Percentiles rank a stretch among this genome's conserved stretches.
Evolutionary conservation across 2,797 vertebrate species (phyloP).

Genomic region (Oophaga sylvatica): DNA sequence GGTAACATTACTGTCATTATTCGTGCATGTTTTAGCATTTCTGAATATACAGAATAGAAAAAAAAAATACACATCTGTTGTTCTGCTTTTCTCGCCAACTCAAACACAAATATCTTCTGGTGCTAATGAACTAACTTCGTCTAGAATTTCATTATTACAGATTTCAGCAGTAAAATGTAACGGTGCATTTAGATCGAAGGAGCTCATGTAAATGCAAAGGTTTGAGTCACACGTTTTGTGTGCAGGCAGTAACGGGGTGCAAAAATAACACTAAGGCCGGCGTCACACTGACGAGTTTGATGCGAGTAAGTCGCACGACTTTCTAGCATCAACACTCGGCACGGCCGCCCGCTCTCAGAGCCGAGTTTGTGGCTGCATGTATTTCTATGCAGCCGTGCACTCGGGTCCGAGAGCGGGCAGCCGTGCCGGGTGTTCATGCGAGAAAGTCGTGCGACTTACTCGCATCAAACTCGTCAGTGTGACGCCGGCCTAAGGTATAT

Average conservation of each 20-base stretch:
- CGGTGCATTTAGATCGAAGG: slow-evolving; percentile 36
- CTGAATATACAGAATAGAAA: slow-evolving; percentile 1
- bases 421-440: no score
- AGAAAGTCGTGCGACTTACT: no score
- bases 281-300: no score
- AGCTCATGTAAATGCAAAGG: slow-evolving; percentile 30
- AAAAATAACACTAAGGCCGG: not conserved
- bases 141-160: slow-evolving; percentile 46
- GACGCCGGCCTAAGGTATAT: not conserved
- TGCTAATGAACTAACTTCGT: slow-evolving; percentile 48
- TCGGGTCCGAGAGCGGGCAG: no score
- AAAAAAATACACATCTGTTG: slow-evolving; percentile 43
- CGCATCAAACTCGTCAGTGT: no score
- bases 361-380: no score
- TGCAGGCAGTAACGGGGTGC: not conserved
- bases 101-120: slow-evolving; percentile 50
- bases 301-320: no score
- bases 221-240: not conserved
- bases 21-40: slow-evolving; percentile 34
- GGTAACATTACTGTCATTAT: slow-evolving; percentile 21
- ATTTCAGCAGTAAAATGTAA: slow-evolving; percentile 33
- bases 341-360: no score
- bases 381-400: no score
- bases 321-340: no score
- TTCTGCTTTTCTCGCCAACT: slow-evolving; percentile 38